A percentile compares a stretch with the other conserved stretches of the same genome.
These are phyloP conservation scores for Lerema accius DNA, from an alignment of 1,140 invertebrate genomes.

Conservation along the genomic window DNA sequence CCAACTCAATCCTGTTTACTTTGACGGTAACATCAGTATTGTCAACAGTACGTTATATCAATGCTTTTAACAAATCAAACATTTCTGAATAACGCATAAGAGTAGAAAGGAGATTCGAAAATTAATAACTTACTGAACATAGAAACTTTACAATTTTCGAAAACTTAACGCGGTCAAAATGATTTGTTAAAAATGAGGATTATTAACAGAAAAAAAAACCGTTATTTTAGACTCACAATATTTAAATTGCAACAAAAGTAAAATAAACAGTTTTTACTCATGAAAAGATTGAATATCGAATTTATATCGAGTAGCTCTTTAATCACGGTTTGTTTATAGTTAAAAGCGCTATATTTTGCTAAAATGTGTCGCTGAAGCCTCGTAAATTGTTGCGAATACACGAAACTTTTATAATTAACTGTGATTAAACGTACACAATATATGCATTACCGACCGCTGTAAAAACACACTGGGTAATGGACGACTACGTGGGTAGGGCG, in stretches of 20 bases:
- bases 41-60: constrained; percentile 17
- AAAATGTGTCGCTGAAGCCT: constrained; percentile 22
- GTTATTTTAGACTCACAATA: no score
- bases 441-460: constrained; percentile 11
- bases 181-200: no score
- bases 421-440: constrained; percentile 14
- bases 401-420: constrained; percentile 19
- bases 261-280: no score
- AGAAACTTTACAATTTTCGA: no score
- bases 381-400: constrained; percentile 22
- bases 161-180: no score
- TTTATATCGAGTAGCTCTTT: no score
- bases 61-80: constrained; percentile 62
- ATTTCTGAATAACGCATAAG: constrained; percentile 47
- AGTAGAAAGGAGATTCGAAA: background rate
- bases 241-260: no score
- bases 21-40: background rate
- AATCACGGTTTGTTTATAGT: no score
- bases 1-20: no score
- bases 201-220: no score
- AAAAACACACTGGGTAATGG: background rate
- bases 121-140: no score
- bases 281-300: no score
- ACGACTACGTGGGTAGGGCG: background rate
- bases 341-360: constrained; percentile 23